phyloP scores from a whole-genome alignment of 2,888 invertebrate genomes.

The Abscondita cerata region DNA sequence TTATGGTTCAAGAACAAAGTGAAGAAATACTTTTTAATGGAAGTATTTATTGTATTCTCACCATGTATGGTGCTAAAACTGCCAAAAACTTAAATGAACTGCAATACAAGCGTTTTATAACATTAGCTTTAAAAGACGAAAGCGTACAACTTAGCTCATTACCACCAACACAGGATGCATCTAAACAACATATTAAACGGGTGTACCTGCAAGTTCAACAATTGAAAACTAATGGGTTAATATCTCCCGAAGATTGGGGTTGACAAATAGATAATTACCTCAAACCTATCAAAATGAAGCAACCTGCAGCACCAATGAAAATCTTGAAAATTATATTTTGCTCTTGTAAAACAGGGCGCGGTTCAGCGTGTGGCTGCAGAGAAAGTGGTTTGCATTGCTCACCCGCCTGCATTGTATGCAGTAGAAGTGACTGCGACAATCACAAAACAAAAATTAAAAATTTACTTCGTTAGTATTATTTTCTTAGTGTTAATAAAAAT shows the following conservation, averaged over 20 bases:
- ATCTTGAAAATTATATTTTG: background rate
- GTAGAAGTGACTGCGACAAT: constrained; percentile 11
- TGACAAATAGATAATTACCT: constrained; percentile 9
- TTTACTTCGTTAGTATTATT: too few species aligned
- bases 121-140: too few species aligned
- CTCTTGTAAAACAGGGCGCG: constrained; percentile 6
- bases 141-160: too few species aligned
- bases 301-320: constrained; percentile 1
- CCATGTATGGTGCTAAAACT: too few species aligned
- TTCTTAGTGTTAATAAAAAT: too few species aligned
- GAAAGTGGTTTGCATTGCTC: constrained; percentile 11
- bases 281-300: background rate
- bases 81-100: too few species aligned
- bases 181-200: constrained; percentile 22
- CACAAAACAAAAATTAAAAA: too few species aligned
- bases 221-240: constrained; percentile 39
- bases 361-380: constrained; percentile 7
- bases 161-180: constrained; percentile 33
- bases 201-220: constrained; percentile 16
- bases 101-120: too few species aligned
- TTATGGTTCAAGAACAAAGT: too few species aligned
- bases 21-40: too few species aligned
- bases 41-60: too few species aligned
- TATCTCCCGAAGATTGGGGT: constrained; percentile 21
- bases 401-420: constrained; percentile 14